A percentile compares a stretch with the other conserved stretches of the same genome.
Evolutionary conservation across 2,113 vertebrate species (phyloP).

Genomic region (Junco hyemalis): DNA sequence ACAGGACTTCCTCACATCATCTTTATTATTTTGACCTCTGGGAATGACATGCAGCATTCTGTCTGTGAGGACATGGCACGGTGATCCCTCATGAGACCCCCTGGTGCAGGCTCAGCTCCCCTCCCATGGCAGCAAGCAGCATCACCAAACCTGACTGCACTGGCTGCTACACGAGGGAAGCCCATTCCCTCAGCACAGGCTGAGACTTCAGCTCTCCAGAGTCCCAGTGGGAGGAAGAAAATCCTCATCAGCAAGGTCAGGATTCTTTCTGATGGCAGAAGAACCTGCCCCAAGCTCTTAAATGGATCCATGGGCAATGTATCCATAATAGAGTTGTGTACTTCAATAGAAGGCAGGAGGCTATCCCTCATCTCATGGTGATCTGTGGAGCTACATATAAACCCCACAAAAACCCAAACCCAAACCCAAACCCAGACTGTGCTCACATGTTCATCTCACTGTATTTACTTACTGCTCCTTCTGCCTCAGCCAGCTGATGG

Average conservation of each 20-base stretch:
- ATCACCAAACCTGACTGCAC: neutral
- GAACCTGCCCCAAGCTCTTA: neutral
- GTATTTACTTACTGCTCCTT: slow-evolving; percentile 82
- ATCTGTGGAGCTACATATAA: neutral
- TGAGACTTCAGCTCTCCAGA: neutral
- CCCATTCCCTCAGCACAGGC: neutral
- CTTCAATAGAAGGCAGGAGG: neutral
- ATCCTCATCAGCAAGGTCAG: neutral
- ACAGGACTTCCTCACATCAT: neutral
- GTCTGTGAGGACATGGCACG: neutral
- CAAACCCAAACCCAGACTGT: neutral
- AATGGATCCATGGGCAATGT: neutral
- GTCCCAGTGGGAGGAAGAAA: neutral
- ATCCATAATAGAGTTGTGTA: neutral
- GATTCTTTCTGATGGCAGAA: neutral
- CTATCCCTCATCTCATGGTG: neutral
- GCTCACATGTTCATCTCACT: neutral
- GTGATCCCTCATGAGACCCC: neutral
- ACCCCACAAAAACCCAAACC: neutral
- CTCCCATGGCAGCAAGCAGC: neutral
- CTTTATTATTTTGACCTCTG: neutral
- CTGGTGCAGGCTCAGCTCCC: neutral
- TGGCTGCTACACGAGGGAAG: neutral
- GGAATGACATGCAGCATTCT: neutral
- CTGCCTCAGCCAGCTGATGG: slow-evolving; percentile 80